These are phyloP conservation scores for Camponotus floridanus DNA, from an alignment of 1,140 invertebrate species.

Conservation along the genomic window DNA sequence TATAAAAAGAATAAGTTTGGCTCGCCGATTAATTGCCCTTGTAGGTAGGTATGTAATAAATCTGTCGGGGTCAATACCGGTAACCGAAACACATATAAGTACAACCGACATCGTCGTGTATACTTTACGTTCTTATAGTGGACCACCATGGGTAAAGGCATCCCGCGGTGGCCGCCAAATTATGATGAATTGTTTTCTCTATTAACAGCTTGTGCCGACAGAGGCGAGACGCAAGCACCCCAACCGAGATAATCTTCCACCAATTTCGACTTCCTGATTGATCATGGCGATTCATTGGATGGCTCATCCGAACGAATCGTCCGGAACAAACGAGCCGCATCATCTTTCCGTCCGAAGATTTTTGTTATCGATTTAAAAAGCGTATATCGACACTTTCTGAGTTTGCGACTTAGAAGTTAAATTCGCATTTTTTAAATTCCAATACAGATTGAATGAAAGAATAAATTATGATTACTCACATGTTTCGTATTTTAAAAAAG, in stretches of 20 bases:
- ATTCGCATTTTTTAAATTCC: slow-evolving; percentile 13
- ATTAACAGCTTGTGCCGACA: slow-evolving; percentile 75
- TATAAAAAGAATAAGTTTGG: not conserved
- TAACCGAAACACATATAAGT: slow-evolving; percentile 43
- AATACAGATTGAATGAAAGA: not conserved
- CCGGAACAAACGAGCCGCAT: slow-evolving; percentile 30
- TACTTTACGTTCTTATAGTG: slow-evolving; percentile 65
- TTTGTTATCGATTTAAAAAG: slow-evolving; percentile 55
- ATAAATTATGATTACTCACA: not conserved
- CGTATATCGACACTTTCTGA: not conserved
- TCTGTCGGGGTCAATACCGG: slow-evolving; percentile 15
- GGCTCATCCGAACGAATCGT: slow-evolving; percentile 15
- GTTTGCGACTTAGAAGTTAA: not conserved
- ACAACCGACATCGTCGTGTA: slow-evolving; percentile 44
- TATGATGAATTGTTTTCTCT: slow-evolving; percentile 77
- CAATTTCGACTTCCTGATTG: slow-evolving; percentile 74
- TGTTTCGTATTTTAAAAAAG: slow-evolving; percentile 1
- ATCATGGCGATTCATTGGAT: slow-evolving; percentile 64
- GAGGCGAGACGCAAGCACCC: slow-evolving; percentile 65
- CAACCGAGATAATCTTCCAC: slow-evolving; percentile 75
- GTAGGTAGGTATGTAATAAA: slow-evolving; percentile 19
- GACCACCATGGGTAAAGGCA: slow-evolving; percentile 44
- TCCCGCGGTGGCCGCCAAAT: slow-evolving; percentile 74
- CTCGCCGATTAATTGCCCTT: slow-evolving; percentile 19
- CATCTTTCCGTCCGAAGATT: not conserved